Evolutionary conservation across 2,888 invertebrate genomes (phyloP).

Genomic region (Eristalis arbustorum): DNA sequence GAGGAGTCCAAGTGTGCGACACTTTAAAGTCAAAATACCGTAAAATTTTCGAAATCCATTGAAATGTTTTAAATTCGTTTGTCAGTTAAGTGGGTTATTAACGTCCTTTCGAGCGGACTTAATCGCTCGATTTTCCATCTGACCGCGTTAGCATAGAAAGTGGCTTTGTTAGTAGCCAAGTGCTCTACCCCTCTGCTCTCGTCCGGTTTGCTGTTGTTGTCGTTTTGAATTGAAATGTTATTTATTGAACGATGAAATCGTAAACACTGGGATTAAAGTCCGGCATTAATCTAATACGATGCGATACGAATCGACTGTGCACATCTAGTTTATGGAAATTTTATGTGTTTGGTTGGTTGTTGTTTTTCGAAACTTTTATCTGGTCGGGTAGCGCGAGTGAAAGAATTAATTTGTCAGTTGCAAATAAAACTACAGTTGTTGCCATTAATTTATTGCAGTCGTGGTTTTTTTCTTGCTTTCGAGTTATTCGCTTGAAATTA

Average conservation of each 20-base stretch:
- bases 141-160: slow-evolving; percentile 52
- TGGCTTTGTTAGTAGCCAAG: slow-evolving; percentile 23
- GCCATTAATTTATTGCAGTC: neutral
- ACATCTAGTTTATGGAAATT: neutral
- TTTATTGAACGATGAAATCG: slow-evolving; percentile 63
- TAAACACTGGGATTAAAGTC: slow-evolving; percentile 51
- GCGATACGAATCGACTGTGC: neutral
- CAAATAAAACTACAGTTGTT: neutral
- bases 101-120: slow-evolving; percentile 45
- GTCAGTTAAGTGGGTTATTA: slow-evolving; percentile 61
- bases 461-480: neutral
- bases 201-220: neutral
- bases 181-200: neutral
- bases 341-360: neutral
- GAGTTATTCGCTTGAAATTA: neutral
- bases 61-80: slow-evolving; percentile 54
- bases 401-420: neutral
- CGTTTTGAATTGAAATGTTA: slow-evolving; percentile 24
- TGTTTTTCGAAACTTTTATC: neutral
- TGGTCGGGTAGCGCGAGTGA: neutral
- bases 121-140: slow-evolving; percentile 58
- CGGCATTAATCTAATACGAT: neutral
- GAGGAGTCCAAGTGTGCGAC: slow-evolving; percentile 8
- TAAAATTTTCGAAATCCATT: slow-evolving; percentile 55
- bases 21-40: slow-evolving; percentile 37